These are phyloP conservation scores for Sapajus apella DNA, from an alignment of 2,113 vertebrate genomes.

Conservation along the genomic window DNA sequence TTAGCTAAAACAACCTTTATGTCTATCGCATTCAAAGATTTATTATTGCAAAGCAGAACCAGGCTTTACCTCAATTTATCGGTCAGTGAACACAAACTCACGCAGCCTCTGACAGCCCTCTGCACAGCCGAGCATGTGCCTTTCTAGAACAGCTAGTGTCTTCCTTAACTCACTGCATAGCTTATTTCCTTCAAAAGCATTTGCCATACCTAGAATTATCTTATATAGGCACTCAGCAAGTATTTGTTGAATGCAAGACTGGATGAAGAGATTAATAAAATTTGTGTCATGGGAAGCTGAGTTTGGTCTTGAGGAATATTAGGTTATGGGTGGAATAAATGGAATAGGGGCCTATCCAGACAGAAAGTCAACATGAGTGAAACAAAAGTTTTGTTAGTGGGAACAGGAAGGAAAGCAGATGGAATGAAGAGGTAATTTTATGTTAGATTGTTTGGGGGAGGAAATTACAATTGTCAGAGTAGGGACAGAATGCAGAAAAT, in stretches of 20 bases:
- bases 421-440: background rate
- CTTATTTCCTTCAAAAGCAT: background rate
- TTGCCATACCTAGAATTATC: background rate
- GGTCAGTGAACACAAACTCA: background rate
- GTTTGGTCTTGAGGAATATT: background rate
- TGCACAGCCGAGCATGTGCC: background rate
- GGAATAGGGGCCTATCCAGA: background rate
- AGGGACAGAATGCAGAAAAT: background rate
- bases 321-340: background rate
- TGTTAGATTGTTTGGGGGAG: background rate
- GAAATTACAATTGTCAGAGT: background rate
- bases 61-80: background rate
- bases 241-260: background rate
- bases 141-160: background rate
- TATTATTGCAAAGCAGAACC: background rate
- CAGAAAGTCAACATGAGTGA: background rate
- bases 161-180: background rate
- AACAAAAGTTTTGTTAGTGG: background rate
- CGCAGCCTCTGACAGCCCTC: too few relatives aligned
- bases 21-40: background rate
- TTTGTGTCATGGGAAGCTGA: background rate
- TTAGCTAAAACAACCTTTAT: background rate
- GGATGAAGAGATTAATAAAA: background rate
- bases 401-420: background rate
- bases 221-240: background rate